A percentile compares a stretch with the other conserved stretches of the same genome.
Conservation (phyloP, 2,888 invertebrate genomes). For the Amphipoea oculea region DNA sequence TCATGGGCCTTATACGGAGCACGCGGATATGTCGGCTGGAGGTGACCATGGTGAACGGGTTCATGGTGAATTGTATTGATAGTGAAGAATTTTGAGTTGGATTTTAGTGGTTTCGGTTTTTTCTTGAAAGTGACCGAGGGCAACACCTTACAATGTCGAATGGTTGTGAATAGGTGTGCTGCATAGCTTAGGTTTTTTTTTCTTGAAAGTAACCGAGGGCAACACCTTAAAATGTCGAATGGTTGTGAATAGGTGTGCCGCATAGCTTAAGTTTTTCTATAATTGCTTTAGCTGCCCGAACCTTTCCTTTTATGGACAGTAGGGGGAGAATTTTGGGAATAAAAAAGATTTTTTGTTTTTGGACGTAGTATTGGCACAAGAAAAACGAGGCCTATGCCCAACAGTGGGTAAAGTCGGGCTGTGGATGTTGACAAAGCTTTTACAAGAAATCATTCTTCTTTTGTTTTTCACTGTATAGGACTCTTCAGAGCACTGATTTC, state of each 20-base stretch:
- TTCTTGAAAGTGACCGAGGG: neutral
- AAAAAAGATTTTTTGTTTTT: too few relatives aligned
- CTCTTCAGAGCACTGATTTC: neutral
- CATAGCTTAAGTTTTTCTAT: neutral
- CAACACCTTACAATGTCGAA: neutral
- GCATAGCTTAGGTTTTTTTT: neutral
- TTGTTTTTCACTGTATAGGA: neutral
- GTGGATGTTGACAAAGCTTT: neutral
- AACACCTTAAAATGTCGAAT: neutral
- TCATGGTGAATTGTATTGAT: neutral
- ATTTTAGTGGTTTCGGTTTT: neutral
- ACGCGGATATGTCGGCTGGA: constrained; percentile 76
- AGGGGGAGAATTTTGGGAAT: neutral
- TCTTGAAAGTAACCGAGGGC: too few relatives aligned
- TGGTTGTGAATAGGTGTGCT: neutral
- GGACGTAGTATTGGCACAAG: neutral
- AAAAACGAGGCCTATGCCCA: too few relatives aligned
- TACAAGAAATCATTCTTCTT: neutral
- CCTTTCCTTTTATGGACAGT: neutral
- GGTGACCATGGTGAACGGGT: constrained; percentile 68
- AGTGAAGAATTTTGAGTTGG: neutral
- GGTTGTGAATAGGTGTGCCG: neutral
- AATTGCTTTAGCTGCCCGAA: too few relatives aligned
- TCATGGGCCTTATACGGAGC: constrained; percentile 80
- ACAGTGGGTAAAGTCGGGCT: neutral